A percentile compares a stretch with the other conserved stretches of the same genome.
phyloP scores from a whole-genome alignment of 1,140 invertebrate species.

The Drosophila tropicalis region DNA sequence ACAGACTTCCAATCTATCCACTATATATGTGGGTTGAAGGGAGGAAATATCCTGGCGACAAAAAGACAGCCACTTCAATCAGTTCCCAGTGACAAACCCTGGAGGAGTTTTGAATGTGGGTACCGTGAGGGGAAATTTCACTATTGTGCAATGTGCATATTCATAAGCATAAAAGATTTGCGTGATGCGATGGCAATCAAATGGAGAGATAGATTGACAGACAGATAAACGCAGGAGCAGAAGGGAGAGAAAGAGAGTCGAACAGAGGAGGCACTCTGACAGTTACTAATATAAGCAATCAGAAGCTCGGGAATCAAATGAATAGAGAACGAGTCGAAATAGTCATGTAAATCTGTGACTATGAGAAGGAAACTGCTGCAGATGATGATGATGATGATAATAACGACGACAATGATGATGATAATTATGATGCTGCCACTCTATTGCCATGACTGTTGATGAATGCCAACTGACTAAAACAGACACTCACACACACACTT shows the following conservation, averaged over 20 bases:
- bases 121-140: conserved; percentile 35
- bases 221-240: conserved; percentile 5
- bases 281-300: conserved; percentile 71
- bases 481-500: conserved; percentile 23
- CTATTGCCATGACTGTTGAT: conserved; percentile 54
- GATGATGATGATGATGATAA: background rate
- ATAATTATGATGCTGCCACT: conserved; percentile 54
- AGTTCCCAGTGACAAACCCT: conserved; percentile 57
- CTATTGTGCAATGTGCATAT: conserved; percentile 50
- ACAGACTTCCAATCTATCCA: too few relatives aligned
- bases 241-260: background rate
- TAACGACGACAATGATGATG: conserved; percentile 6
- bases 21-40: too few relatives aligned
- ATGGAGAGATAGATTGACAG: conserved; percentile 40
- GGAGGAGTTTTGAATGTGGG: background rate
- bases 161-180: conserved; percentile 76
- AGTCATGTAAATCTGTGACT: conserved; percentile 66
- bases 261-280: conserved; percentile 20
- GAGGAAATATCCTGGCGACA: conserved; percentile 2
- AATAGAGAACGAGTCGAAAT: conserved; percentile 62
- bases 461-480: conserved; percentile 67
- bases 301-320: conserved; percentile 60
- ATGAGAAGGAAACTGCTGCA: conserved; percentile 27
- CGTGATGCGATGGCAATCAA: conserved; percentile 58
- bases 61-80: conserved; percentile 54